Evolutionary conservation across 35 echinoderm and acorn worm genomes (phyloP).

Genomic region (Chiridota heheva): DNA sequence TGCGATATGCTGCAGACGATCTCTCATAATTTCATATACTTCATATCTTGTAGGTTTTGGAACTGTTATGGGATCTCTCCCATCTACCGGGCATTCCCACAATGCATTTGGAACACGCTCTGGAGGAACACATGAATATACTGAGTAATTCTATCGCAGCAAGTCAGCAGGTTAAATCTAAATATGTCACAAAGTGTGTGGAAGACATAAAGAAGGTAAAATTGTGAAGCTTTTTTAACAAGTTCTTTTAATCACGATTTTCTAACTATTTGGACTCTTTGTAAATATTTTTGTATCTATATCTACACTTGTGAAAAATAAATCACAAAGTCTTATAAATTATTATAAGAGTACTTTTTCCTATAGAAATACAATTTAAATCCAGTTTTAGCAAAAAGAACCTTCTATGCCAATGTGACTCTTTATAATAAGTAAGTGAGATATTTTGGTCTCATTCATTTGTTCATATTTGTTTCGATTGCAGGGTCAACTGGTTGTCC

Average conservation of each 20-base stretch:
- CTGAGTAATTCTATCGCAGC: slow-evolving; percentile 85
- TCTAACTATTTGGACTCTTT: neutral
- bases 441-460: no score
- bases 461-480: slow-evolving; percentile 21
- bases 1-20: no score
- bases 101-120: slow-evolving; percentile 83
- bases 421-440: no score
- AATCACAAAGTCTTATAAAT: neutral
- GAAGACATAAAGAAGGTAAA: slow-evolving; percentile 99
- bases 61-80: slow-evolving; percentile 93
- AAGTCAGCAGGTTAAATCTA: slow-evolving; percentile 73
- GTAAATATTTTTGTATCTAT: neutral
- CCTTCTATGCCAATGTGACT: no score
- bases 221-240: neutral
- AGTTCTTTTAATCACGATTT: neutral
- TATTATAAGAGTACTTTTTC: no score
- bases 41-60: slow-evolving; percentile 55
- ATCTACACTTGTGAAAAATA: neutral
- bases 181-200: slow-evolving; percentile 89
- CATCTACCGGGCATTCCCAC: slow-evolving; percentile 85
- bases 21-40: no score
- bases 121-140: slow-evolving; percentile 94
- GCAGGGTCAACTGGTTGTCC: slow-evolving; percentile 85
- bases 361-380: no score
- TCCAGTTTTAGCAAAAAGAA: no score